Evolutionary conservation across 1,140 invertebrate species (phyloP), one percentile per base, ranked within the genome.

Genomic region (Bombus turneri): DNA sequence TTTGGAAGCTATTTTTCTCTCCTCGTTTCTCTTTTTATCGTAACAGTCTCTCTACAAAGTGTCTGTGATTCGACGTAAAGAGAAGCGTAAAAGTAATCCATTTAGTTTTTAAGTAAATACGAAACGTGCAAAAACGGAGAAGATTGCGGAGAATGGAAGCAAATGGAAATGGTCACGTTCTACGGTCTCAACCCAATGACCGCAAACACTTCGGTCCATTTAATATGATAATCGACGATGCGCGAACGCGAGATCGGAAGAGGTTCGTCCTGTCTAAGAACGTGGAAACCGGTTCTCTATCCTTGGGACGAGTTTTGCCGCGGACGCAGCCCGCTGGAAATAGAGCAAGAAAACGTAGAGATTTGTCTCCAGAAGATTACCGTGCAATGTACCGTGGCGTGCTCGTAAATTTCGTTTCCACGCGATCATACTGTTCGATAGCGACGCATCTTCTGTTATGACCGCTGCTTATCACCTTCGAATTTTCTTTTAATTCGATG

Each of bases 161-260:
- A 39, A 88, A 81, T 85, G 64, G 83, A 85, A 85, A 85, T 47
- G 31, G 41, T 53, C 43, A 81, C 71, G 79, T 39, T 88, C 59
- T 68, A 81, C 77, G 2, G 12, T 73, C 77, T 85, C 88, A 87
- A 86, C 87, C 85, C 87, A 92, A 91, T 92, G 89, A 92, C 91
- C 90, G 86, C 92, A 87, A 91, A 87, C 83, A 86, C 82, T 87
- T 81, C 86, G 87, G 89, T 91, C 91, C 90, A 91, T 92, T 92
- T 92, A 91, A 92, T 92, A 92, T 91, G 91, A 91, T 91, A 92
- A 92, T 92, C 87, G 84, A 64, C 83, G 77, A 79, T 89, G 59
- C 85, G 80, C 79, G 81, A 68, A 62, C 74, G 62, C 86, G 81
- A 86, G 80, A 76, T 79, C 72, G 76, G 81, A 74, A 83, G 76